Evolutionary conservation across 2,113 vertebrate genomes (phyloP).

Genomic region (Litocranius walleri): DNA sequence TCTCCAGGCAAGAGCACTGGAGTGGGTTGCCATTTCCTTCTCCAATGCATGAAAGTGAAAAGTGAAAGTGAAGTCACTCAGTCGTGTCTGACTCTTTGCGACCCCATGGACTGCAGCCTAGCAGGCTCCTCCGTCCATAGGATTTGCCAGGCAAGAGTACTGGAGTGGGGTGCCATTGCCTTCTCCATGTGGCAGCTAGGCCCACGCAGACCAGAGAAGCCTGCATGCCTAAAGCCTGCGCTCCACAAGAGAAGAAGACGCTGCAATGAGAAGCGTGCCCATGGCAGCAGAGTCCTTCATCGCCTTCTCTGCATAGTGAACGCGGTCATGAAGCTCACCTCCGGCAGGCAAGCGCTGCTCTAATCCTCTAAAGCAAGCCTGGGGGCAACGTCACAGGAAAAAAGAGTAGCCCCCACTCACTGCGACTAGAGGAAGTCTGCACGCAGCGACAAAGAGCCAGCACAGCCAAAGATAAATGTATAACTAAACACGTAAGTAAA

Average conservation of each 20-base stretch:
- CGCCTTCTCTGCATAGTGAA: background rate
- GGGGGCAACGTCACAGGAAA: background rate
- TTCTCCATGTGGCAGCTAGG: background rate
- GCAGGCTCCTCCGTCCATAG: too few relatives aligned
- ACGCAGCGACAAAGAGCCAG: too few relatives aligned
- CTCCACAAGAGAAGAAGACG: background rate
- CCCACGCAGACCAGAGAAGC: background rate
- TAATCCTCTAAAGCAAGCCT: background rate
- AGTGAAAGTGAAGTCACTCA: too few relatives aligned
- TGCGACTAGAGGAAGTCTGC: too few relatives aligned
- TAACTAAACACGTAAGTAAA: background rate
- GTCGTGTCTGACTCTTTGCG: too few relatives aligned
- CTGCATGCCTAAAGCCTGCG: background rate
- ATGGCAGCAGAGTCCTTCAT: background rate
- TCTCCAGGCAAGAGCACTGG: too few relatives aligned
- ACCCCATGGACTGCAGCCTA: too few relatives aligned
- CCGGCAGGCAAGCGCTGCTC: background rate
- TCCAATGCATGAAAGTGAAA: too few relatives aligned
- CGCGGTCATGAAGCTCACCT: background rate
- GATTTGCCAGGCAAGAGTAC: too few relatives aligned
- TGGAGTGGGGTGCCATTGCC: too few relatives aligned
- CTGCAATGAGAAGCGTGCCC: background rate
- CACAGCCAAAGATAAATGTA: too few relatives aligned
- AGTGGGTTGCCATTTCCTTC: too few relatives aligned
- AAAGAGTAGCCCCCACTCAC: background rate